Conservation (phyloP, 2,797 vertebrate species). For the Mustela erminea region DNA sequence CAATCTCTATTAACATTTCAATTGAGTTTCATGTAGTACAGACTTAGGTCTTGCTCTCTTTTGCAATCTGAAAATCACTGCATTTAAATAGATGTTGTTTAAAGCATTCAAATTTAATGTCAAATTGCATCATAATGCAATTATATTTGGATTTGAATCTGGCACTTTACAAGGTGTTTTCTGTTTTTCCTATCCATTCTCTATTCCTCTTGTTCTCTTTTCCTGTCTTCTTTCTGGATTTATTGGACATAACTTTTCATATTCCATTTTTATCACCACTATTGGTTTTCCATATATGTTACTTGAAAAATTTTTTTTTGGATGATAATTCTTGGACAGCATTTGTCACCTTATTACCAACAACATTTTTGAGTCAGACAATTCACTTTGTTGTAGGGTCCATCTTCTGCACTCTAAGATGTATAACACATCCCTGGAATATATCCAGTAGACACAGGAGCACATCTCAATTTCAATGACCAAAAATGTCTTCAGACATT, state of each 20-base stretch:
- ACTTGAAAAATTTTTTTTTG: background rate
- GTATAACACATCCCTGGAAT: background rate
- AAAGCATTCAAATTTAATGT: background rate
- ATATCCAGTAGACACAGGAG: background rate
- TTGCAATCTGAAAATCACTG: background rate
- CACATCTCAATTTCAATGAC: background rate
- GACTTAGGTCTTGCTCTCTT: background rate
- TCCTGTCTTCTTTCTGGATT: background rate
- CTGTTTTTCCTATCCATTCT: background rate
- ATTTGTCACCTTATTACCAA: background rate
- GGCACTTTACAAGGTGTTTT: background rate
- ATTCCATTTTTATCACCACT: background rate
- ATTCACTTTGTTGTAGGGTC: background rate
- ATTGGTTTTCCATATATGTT: background rate
- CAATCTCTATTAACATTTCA: background rate
- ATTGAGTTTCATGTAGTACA: background rate
- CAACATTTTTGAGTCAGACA: background rate
- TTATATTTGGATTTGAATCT: background rate
- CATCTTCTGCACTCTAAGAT: background rate
- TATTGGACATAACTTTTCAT: background rate
- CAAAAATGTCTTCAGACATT: background rate
- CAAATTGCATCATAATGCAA: background rate
- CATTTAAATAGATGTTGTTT: background rate
- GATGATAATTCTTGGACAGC: background rate
- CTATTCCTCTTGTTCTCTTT: background rate